phyloP scores from a whole-genome alignment of 2,888 invertebrate species.

The Prenolepis imparis region DNA sequence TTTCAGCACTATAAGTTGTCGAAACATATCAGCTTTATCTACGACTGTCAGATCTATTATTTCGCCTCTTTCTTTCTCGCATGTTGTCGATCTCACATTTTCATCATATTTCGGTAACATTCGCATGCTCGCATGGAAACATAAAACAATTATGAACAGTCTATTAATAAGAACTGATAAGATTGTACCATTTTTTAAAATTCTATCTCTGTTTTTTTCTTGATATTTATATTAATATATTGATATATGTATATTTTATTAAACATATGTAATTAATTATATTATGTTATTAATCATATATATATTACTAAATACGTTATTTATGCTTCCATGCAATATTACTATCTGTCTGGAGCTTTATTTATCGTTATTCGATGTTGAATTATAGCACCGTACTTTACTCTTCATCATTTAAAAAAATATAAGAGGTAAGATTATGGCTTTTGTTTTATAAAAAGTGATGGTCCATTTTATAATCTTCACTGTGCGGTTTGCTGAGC shows the following conservation, averaged over 20 bases:
- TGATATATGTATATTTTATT: constrained; percentile 11
- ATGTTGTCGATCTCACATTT: constrained; percentile 1
- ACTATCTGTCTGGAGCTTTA: constrained; percentile 2
- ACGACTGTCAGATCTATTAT: neutral
- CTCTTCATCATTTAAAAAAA: constrained; percentile 34
- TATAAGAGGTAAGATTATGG: constrained; percentile 28
- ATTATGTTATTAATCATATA: neutral
- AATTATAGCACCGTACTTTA: constrained; percentile 25
- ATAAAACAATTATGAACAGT: constrained; percentile 13
- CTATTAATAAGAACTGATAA: neutral
- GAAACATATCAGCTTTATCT: constrained; percentile 25
- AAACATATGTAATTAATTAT: neutral
- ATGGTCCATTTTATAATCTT: constrained; percentile 38
- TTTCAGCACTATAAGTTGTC: constrained; percentile 9
- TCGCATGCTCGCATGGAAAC: constrained; percentile 9
- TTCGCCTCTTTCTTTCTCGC: neutral
- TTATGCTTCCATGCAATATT: constrained; percentile 36
- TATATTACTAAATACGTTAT: constrained; percentile 1
- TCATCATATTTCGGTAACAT: constrained; percentile 9
- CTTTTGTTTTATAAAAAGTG: constrained; percentile 21
- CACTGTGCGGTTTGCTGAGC: constrained; percentile 44
- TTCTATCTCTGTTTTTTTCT: neutral
- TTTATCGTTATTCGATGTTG: neutral
- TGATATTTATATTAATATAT: constrained; percentile 30
- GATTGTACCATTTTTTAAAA: neutral